A percentile compares a stretch with the other conserved stretches of the same genome.
Conservation (phyloP, 2,797 vertebrate genomes). For the Nasua narica region DNA sequence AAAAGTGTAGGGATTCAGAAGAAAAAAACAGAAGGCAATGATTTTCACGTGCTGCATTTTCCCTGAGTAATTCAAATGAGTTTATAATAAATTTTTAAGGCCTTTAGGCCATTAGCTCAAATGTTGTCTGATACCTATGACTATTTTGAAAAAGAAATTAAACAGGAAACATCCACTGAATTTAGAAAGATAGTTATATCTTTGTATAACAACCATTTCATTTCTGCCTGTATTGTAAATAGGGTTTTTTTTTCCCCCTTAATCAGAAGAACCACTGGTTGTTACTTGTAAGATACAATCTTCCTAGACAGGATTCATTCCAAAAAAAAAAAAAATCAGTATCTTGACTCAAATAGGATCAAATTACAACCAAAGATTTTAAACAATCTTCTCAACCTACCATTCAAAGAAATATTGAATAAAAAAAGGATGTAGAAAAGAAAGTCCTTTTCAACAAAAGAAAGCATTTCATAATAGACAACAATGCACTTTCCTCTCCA, state of each 20-base stretch:
- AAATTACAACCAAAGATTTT: constrained; percentile 20
- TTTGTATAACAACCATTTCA: constrained; percentile 22
- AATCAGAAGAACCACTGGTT: constrained; percentile 11
- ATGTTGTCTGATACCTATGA: constrained; percentile 56
- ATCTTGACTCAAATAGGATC: constrained; percentile 16
- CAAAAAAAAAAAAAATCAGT: not conserved
- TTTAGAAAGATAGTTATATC: constrained; percentile 21
- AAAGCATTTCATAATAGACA: not conserved
- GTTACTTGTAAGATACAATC: not conserved
- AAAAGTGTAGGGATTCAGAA: constrained; percentile 33
- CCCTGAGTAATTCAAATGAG: constrained; percentile 60
- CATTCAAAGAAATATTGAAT: constrained; percentile 41
- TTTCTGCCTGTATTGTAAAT: not conserved
- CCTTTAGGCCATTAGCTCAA: constrained; percentile 56
- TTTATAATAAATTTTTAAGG: constrained; percentile 67
- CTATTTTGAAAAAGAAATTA: constrained; percentile 68
- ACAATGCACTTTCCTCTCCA: not conserved
- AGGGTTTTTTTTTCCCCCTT: not conserved
- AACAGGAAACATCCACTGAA: constrained; percentile 28
- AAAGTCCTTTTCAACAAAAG: not conserved
- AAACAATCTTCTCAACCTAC: not conserved
- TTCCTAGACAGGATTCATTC: constrained; percentile 14
- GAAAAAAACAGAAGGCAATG: not conserved
- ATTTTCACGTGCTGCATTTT: constrained; percentile 38
- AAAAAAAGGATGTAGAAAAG: not conserved